These are phyloP conservation scores for Eumacrocentrus americanus DNA, from an alignment of 2,888 invertebrate genomes.

Conservation along the genomic window DNA sequence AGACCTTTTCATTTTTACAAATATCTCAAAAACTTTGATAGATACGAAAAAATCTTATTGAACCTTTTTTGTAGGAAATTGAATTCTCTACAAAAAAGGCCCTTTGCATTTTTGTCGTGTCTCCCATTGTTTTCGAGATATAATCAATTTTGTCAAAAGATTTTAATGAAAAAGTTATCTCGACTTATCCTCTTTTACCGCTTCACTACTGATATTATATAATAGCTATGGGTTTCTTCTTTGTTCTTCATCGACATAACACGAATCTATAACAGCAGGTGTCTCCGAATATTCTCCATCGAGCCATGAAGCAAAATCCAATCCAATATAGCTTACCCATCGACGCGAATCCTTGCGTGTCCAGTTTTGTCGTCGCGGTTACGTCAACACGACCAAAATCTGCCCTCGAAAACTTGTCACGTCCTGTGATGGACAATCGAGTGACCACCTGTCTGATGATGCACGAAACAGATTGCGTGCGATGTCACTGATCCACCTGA, in stretches of 20 bases:
- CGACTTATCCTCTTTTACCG: no score
- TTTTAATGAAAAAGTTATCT: no score
- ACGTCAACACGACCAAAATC: conserved; percentile 36
- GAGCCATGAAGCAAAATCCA: conserved; percentile 3
- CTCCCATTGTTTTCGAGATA: no score
- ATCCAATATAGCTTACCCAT: conserved; percentile 10
- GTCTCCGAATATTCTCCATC: conserved; percentile 15
- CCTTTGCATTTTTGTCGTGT: no score
- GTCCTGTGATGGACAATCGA: conserved; percentile 44
- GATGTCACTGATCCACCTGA: conserved; percentile 35
- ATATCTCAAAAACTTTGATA: no score
- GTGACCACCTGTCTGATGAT: conserved; percentile 25
- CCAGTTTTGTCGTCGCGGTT: conserved; percentile 30
- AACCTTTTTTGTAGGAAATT: no score
- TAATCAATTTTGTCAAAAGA: no score
- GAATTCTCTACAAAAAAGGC: no score
- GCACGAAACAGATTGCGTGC: conserved; percentile 42
- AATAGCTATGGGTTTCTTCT: background rate
- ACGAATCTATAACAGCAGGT: conserved; percentile 25
- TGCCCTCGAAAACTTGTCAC: conserved; percentile 49
- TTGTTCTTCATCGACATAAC: background rate
- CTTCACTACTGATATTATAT: background rate
- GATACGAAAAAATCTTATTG: no score
- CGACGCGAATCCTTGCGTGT: conserved; percentile 40
- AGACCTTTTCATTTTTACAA: no score